phyloP scores from a whole-genome alignment of 2,888 invertebrate genomes.

The Bhutanitis thaidina region DNA sequence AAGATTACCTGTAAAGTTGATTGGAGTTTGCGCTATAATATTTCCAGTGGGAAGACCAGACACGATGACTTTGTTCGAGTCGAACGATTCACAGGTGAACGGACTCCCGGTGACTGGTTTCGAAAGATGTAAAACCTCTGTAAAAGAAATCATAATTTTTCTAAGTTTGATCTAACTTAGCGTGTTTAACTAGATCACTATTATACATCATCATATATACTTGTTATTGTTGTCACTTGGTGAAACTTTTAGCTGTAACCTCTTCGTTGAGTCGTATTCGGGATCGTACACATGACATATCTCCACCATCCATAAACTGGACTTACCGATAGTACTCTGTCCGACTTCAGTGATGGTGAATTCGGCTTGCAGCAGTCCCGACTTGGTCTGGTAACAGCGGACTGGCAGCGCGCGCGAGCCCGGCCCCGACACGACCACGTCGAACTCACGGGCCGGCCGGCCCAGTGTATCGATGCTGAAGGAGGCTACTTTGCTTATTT shows the following conservation, averaged over 20 bases:
- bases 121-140: conserved; percentile 94
- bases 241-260: too few species aligned
- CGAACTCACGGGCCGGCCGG: conserved; percentile 91
- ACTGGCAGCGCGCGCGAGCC: conserved; percentile 91
- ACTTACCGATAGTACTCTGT: conserved; percentile 82
- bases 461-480: conserved; percentile 95
- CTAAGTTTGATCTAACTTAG: too few species aligned
- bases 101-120: conserved; percentile 96
- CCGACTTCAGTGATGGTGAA: conserved; percentile 91
- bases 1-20: conserved; percentile 86
- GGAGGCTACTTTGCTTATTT: conserved; percentile 89
- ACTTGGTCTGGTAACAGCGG: conserved; percentile 96
- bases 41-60: conserved; percentile 87
- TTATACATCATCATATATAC: too few species aligned
- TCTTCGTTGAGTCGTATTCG: too few species aligned
- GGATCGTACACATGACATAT: too few species aligned
- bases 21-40: conserved; percentile 90
- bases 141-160: conserved; percentile 28
- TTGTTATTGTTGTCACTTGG: too few species aligned
- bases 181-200: too few species aligned
- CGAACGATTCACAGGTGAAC: conserved; percentile 95
- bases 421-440: conserved; percentile 92
- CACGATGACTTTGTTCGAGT: conserved; percentile 89
- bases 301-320: not conserved
- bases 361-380: conserved; percentile 96